Evolutionary conservation across 2,888 invertebrate species (phyloP).

Genomic region (Pachydiplax longipennis): DNA sequence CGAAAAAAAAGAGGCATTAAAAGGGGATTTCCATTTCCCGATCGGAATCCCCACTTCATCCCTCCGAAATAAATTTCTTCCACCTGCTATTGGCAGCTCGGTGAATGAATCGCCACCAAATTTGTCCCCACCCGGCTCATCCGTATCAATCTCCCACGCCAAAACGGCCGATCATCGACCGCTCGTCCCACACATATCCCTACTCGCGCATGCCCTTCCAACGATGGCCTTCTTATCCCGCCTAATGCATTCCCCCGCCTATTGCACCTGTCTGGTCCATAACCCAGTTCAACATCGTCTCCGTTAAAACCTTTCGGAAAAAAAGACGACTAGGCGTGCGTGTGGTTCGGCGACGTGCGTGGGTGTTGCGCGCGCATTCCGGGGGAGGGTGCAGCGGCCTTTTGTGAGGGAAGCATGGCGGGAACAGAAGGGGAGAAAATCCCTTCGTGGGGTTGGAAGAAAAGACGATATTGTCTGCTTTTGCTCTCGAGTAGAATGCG

Average conservation of each 20-base stretch:
- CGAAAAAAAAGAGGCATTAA: too few relatives aligned
- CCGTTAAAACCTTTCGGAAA: neutral
- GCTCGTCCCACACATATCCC: neutral
- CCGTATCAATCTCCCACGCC: neutral
- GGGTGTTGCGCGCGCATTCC: conserved; percentile 8
- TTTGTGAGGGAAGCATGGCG: neutral
- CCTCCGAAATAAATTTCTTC: neutral
- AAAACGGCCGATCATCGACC: conserved; percentile 12
- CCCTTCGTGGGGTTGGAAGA: neutral
- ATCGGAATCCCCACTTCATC: neutral
- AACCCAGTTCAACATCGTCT: neutral
- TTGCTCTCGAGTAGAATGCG: neutral
- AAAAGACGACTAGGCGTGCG: neutral
- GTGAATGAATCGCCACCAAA: neutral
- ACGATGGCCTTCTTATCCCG: neutral
- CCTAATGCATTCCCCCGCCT: neutral
- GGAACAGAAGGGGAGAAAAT: neutral
- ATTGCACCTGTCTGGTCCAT: conserved; percentile 25
- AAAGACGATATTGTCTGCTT: neutral
- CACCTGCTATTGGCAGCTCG: neutral
- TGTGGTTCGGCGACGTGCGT: neutral
- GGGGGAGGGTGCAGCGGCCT: neutral
- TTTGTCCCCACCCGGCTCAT: neutral
- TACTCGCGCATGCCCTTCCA: neutral
- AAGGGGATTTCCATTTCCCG: neutral